Evolutionary conservation across 2,113 vertebrate genomes (phyloP).

Genomic region (Pogona vitticeps): DNA sequence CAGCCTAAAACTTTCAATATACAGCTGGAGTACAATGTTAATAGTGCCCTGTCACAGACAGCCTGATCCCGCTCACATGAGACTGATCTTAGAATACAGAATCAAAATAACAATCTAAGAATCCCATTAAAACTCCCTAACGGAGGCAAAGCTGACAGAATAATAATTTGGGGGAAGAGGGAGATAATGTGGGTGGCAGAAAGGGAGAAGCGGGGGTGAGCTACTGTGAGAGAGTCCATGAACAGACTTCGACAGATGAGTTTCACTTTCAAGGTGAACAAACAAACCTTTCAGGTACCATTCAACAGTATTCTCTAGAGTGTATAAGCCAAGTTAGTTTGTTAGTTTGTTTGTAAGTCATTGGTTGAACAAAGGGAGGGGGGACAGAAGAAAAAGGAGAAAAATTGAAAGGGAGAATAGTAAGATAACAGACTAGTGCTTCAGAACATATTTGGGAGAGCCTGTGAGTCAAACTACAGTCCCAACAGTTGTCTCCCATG

Average conservation of each 20-base stretch:
- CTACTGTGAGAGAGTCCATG: too few species aligned
- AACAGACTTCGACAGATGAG: not conserved
- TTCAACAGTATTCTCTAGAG: not conserved
- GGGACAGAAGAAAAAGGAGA: not conserved
- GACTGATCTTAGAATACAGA: not conserved
- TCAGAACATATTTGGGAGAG: not conserved
- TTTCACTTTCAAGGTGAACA: not conserved
- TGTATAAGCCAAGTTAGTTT: not conserved
- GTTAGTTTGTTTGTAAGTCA: not conserved
- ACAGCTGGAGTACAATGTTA: not conserved
- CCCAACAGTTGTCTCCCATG: not conserved
- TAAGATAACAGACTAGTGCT: not conserved
- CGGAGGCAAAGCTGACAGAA: not conserved
- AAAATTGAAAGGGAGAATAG: not conserved
- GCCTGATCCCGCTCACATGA: not conserved
- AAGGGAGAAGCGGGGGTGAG: not conserved
- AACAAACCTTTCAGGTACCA: not conserved
- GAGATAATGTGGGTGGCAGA: not conserved
- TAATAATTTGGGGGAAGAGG: not conserved
- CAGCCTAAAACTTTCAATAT: not conserved
- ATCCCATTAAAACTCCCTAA: not conserved
- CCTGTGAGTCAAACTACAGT: not conserved
- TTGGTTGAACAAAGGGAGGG: not conserved
- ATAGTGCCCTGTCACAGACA: not conserved
- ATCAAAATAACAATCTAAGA: constrained; percentile 14